These are phyloP conservation scores for Sprattus sprattus DNA, from an alignment of 2,113 vertebrate genomes.

Conservation along the genomic window DNA sequence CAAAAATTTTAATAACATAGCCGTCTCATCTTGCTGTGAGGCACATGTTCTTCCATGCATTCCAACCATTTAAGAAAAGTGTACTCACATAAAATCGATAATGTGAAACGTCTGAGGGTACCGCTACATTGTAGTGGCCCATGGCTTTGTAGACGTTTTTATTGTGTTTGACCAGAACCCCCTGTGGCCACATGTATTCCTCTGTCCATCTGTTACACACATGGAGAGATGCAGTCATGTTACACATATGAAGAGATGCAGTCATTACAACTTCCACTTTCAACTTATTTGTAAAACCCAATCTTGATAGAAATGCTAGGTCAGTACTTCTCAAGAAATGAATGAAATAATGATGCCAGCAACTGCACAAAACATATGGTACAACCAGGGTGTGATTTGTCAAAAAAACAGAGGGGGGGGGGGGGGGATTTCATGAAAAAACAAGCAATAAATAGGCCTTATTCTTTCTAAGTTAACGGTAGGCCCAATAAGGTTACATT, in stretches of 20 bases:
- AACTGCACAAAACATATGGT: background rate
- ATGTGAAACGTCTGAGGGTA: slow-evolving; percentile 96
- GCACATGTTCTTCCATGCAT: background rate
- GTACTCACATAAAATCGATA: slow-evolving; percentile 96
- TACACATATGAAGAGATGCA: background rate
- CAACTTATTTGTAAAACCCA: background rate
- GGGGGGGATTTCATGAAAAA: no score
- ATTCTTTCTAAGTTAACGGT: no score
- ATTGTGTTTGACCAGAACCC: slow-evolving; percentile 95
- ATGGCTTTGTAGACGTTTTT: slow-evolving; percentile 99
- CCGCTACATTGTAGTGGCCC: slow-evolving; percentile 95
- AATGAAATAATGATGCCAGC: background rate
- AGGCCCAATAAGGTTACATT: no score
- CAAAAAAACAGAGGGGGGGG: no score
- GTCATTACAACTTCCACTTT: background rate
- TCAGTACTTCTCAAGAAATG: background rate
- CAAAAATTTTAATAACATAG: background rate
- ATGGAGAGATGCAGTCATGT: no score
- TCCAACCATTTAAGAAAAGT: background rate
- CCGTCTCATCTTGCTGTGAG: no score
- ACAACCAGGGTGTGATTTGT: no score
- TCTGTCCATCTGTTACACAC: slow-evolving; percentile 88
- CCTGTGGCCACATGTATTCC: slow-evolving; percentile 97
- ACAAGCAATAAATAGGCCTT: no score
- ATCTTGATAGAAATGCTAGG: background rate